phyloP scores from a whole-genome alignment of 1,140 invertebrate species.

The Tigriopus japonicus region DNA sequence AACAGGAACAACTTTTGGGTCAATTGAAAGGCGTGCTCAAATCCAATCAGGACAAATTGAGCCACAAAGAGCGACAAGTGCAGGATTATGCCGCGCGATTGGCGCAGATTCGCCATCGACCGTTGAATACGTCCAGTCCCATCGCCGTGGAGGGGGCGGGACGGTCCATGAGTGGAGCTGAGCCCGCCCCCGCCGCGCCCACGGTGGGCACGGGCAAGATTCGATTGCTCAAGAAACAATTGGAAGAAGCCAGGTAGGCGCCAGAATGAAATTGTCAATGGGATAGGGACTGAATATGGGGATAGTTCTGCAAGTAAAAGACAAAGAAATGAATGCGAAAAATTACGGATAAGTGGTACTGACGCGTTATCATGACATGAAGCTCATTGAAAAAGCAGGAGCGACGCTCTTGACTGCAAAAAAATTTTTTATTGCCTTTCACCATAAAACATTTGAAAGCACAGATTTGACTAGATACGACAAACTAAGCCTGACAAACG shows the following conservation, averaged over 20 bases:
- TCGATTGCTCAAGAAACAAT: not conserved
- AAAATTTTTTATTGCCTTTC: too few species aligned
- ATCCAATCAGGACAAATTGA: conserved; percentile 5
- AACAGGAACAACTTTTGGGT: conserved; percentile 8
- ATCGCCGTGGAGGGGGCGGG: not conserved
- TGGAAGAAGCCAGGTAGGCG: not conserved
- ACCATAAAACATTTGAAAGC: too few species aligned
- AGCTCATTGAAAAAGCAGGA: too few species aligned
- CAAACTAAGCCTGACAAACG: too few species aligned
- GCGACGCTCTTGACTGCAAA: too few species aligned
- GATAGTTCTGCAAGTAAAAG: too few species aligned
- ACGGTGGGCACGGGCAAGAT: not conserved
- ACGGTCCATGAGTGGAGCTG: not conserved
- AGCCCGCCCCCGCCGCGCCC: not conserved
- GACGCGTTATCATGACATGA: too few species aligned
- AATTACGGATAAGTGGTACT: too few species aligned
- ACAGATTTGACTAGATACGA: too few species aligned
- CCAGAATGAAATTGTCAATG: not conserved
- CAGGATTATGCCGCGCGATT: not conserved
- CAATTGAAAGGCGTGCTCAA: conserved; percentile 10
- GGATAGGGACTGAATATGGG: too few species aligned
- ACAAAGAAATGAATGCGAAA: too few species aligned
- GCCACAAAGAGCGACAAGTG: not conserved
- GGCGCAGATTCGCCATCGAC: not conserved
- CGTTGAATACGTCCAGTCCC: not conserved